These are phyloP conservation scores for Apodemia zela DNA, from an alignment of 2,888 invertebrate genomes.

Conservation along the genomic window DNA sequence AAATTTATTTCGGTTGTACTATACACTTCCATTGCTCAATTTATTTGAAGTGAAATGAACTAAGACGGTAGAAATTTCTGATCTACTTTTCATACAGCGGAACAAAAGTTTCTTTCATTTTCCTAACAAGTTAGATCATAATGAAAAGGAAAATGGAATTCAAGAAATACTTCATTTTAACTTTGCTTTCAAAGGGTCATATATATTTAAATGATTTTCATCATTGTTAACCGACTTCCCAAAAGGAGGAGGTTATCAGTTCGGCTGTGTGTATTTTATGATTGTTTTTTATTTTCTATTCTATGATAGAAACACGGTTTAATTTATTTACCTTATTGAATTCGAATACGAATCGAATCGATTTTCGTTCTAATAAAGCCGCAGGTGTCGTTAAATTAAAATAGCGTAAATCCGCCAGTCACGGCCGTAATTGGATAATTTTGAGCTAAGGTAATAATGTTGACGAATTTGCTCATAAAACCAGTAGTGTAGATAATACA, in stretches of 20 bases:
- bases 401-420: neutral
- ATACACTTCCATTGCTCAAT: neutral
- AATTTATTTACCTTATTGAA: neutral
- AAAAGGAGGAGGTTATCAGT: no score
- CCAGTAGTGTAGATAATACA: neutral
- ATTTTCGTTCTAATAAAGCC: neutral
- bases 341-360: neutral
- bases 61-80: conserved; percentile 18
- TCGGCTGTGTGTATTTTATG: no score
- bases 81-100: conserved; percentile 18
- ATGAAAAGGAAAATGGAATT: conserved; percentile 11
- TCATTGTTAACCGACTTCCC: neutral
- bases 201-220: neutral
- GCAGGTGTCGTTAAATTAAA: neutral
- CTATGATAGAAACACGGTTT: no score
- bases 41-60: conserved; percentile 18
- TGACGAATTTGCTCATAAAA: conserved; percentile 12
- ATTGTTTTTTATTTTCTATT: no score
- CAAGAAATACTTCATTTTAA: conserved; percentile 2
- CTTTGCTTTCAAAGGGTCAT: conserved; percentile 3
- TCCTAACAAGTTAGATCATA: conserved; percentile 20
- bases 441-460: conserved; percentile 2
- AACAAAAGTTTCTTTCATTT: conserved; percentile 23
- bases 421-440: neutral
- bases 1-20: neutral